Evolutionary conservation across 2,797 vertebrate genomes (phyloP).

Genomic region (Cacajao melanocephalus): DNA sequence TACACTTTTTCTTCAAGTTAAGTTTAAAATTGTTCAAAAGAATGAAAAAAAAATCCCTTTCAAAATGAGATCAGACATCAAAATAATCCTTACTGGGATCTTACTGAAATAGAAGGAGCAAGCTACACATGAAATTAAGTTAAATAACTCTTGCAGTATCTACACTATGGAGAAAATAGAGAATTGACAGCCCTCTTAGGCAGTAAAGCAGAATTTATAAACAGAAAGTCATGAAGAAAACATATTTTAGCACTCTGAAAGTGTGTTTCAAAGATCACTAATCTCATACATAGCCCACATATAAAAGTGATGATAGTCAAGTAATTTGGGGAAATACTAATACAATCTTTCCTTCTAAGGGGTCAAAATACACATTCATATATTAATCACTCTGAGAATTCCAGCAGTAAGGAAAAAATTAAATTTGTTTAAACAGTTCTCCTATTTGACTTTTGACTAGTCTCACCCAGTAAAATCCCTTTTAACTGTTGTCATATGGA

Average conservation of each 20-base stretch:
- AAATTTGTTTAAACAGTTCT: constrained; percentile 60
- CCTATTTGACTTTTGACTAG: constrained; percentile 58
- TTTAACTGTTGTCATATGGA: constrained; percentile 43
- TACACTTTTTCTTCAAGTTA: background rate
- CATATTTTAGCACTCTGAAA: constrained; percentile 9
- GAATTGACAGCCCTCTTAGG: background rate
- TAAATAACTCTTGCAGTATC: background rate
- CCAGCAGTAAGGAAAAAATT: constrained; percentile 37
- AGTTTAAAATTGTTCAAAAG: constrained; percentile 54
- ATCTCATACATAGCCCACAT: background rate
- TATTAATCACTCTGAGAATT: constrained; percentile 12
- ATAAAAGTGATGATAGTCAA: background rate
- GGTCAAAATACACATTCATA: background rate
- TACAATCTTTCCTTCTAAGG: background rate
- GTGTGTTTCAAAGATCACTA: background rate
- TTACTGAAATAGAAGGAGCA: background rate
- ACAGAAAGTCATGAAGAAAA: constrained; percentile 20
- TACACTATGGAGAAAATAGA: background rate
- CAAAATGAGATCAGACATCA: constrained; percentile 35
- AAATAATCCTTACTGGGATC: constrained; percentile 13
- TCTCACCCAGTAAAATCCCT: constrained; percentile 28
- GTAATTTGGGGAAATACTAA: background rate
- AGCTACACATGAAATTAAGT: background rate
- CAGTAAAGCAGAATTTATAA: constrained; percentile 5
- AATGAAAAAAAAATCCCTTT: background rate